Evolutionary conservation across 2,888 invertebrate species (phyloP).

Genomic region (Parnassius glacialis): DNA sequence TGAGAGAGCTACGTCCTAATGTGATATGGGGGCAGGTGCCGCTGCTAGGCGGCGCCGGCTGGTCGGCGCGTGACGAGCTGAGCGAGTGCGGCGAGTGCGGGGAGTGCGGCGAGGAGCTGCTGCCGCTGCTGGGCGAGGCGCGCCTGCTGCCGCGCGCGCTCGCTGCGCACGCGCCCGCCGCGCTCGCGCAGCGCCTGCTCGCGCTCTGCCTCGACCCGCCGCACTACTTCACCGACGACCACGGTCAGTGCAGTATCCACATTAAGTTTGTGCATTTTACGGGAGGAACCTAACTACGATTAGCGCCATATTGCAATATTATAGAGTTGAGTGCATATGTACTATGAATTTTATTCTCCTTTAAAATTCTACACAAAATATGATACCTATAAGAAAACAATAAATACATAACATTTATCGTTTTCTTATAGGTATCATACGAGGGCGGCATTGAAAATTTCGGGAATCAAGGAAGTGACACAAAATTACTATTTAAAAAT

Average conservation of each 20-base stretch:
- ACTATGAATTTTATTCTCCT: too few species aligned
- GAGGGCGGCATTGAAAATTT: too few species aligned
- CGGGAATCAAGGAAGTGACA: too few species aligned
- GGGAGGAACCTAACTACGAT: too few species aligned
- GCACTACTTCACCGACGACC: conserved; percentile 53
- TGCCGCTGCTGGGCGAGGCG: conserved; percentile 36
- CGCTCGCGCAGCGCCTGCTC: conserved; percentile 35
- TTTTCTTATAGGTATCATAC: too few species aligned
- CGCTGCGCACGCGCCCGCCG: conserved; percentile 36
- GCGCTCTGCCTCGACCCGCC: conserved; percentile 53
- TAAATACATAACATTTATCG: too few species aligned
- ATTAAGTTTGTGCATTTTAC: too few species aligned
- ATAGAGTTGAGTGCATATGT: too few species aligned
- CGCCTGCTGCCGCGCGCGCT: conserved; percentile 41
- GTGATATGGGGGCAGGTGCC: conserved; percentile 37
- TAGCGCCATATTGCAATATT: too few species aligned
- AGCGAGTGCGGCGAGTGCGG: conserved; percentile 28
- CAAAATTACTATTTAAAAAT: too few species aligned
- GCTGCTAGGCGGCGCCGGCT: conserved; percentile 37
- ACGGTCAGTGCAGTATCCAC: conserved; percentile 32
- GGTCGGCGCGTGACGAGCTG: conserved; percentile 29
- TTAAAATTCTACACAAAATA: too few species aligned
- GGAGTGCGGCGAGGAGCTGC: conserved; percentile 40
- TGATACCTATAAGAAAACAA: too few species aligned
- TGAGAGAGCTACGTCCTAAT: background rate